A percentile compares a stretch with the other conserved stretches of the same genome.
These are phyloP conservation scores for Diploscapter pachys DNA, from an alignment of 1,140 invertebrate genomes.

Conservation along the genomic window DNA sequence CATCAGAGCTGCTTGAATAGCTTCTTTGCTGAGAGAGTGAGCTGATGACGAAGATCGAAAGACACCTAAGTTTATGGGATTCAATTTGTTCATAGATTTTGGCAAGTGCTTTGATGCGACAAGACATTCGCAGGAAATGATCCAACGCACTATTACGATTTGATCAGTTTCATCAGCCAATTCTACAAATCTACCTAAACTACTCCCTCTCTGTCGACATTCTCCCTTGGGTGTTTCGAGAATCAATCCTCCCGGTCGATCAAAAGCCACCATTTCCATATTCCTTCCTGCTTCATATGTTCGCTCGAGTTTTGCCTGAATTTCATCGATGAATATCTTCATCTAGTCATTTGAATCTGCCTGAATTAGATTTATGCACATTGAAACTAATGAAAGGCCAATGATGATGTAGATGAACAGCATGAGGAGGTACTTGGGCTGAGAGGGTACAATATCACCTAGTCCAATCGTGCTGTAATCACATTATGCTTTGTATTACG, in stretches of 20 bases:
- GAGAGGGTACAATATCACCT: slow-evolving; percentile 56
- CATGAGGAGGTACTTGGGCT: slow-evolving; percentile 83
- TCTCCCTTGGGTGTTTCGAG: slow-evolving; percentile 25
- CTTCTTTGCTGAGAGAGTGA: slow-evolving; percentile 39
- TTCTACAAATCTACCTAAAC: slow-evolving; percentile 22
- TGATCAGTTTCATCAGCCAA: not conserved
- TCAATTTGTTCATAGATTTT: too few species aligned
- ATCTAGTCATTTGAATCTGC: too few species aligned
- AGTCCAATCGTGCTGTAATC: slow-evolving; percentile 49
- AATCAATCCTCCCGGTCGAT: slow-evolving; percentile 14
- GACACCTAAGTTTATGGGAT: slow-evolving; percentile 3
- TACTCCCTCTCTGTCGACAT: slow-evolving; percentile 32
- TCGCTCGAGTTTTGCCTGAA: slow-evolving; percentile 64
- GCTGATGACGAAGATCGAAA: slow-evolving; percentile 34
- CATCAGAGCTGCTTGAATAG: slow-evolving; percentile 29
- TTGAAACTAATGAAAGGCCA: slow-evolving; percentile 85
- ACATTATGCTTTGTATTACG: not conserved
- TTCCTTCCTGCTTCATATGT: slow-evolving; percentile 40
- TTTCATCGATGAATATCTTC: slow-evolving; percentile 87
- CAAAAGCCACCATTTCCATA: slow-evolving; percentile 24
- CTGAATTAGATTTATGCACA: slow-evolving; percentile 94
- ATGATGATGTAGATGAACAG: slow-evolving; percentile 89
- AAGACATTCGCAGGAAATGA: too few species aligned
- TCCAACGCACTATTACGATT: not conserved
- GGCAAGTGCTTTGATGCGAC: too few species aligned